Evolutionary conservation across 2,888 invertebrate species (phyloP), one percentile per base, ranked within the genome.

Genomic region (Drosophila multiciliata): DNA sequence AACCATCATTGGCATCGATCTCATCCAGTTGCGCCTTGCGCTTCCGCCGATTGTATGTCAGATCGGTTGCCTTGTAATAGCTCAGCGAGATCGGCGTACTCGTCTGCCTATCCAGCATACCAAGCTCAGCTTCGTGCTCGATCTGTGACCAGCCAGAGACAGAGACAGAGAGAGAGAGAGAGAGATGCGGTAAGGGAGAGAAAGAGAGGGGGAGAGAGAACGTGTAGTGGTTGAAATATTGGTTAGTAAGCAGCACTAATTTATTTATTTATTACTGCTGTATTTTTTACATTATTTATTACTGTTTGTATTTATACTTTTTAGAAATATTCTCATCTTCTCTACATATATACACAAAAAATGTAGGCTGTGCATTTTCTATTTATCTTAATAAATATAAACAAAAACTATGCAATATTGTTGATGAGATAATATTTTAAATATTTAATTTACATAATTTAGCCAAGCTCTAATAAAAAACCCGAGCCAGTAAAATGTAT

Each of bases 61-160:
- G 82, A 72, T 87, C 87, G 59, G 91, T 89, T 53, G 90, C 78
- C 75, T 90, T 91, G 63, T 84, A 90, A 69, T 87, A 91, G 62
- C 89, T 90, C 36, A 90, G 67, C 33, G 91, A 84, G 54, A 90
- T 71, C 60, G 91, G 91, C 55, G 91, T 91, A 64, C 90, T 83
- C 73, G 86, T 82, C 77, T 78, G 77, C 12, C 87, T 71, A 12
- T 88, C 88, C 42, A 84, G 76, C 75, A 91, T 77, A 32, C 74
- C 78, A 67, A 91, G 75, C 59, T 91, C 91, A 23, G 80, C 64
- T 75, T 91, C 91, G 68, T 85, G 89, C 77, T 91, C 91, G 70
- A 91, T 91, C 91, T 91, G 84, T 12, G 17, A 8, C 0, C 29
- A n/a, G 48, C 11, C 23, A 7, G 12, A 26, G 4, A 15, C 6